phyloP scores from a whole-genome alignment of 2,888 invertebrate species.

The Thysanoteuthis rhombus region DNA sequence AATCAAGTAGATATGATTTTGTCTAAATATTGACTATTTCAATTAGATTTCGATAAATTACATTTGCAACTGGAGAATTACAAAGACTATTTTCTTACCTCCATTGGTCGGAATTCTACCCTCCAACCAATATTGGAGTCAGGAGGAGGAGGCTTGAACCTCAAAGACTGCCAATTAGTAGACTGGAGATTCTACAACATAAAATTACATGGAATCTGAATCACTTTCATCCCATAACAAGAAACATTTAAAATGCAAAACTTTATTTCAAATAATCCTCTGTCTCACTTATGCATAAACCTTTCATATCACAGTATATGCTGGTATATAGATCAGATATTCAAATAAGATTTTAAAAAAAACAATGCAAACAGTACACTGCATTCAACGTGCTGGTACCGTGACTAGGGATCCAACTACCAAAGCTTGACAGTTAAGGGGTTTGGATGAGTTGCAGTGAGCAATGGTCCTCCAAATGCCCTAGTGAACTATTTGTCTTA shows the following conservation, averaged over 20 bases:
- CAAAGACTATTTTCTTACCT: constrained; percentile 48
- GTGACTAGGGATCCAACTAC: too few relatives aligned
- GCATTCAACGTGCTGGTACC: too few relatives aligned
- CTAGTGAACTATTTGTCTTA: background rate
- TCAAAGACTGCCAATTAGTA: constrained; percentile 99
- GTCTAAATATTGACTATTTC: too few relatives aligned
- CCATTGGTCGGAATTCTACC: constrained; percentile 97
- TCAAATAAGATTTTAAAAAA: too few relatives aligned
- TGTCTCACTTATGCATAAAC: background rate
- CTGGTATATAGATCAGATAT: too few relatives aligned
- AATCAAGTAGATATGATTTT: too few relatives aligned
- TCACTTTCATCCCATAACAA: background rate
- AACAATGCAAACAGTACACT: too few relatives aligned
- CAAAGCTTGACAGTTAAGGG: too few relatives aligned
- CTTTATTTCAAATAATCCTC: background rate
- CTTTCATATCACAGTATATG: too few relatives aligned
- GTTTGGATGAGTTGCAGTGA: too few relatives aligned
- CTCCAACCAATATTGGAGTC: constrained; percentile 98
- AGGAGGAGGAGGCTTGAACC: constrained; percentile 92
- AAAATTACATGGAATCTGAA: background rate
- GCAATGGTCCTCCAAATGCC: too few relatives aligned
- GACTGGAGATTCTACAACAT: constrained; percentile 89
- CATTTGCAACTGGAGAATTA: background rate
- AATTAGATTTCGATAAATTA: background rate
- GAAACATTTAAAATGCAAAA: background rate